These are phyloP conservation scores for Elegia similella DNA, from an alignment of 2,888 invertebrate species.

Conservation along the genomic window DNA sequence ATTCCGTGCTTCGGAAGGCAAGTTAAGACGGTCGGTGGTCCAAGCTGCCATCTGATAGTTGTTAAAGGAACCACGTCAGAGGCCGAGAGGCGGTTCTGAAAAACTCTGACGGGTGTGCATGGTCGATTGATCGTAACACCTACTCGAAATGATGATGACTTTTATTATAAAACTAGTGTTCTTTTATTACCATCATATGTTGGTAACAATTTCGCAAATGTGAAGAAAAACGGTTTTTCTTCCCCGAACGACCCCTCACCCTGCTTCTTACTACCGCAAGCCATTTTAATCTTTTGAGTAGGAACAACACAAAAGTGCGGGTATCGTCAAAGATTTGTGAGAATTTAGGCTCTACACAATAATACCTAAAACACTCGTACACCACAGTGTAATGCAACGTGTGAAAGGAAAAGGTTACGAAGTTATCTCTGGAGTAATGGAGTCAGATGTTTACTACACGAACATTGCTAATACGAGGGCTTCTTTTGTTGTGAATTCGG, in stretches of 20 bases:
- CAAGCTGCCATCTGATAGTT: too few species aligned
- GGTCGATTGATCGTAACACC: too few species aligned
- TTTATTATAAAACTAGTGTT: slow-evolving; percentile 31
- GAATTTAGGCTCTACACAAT: neutral
- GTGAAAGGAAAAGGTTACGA: neutral
- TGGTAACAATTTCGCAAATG: slow-evolving; percentile 27
- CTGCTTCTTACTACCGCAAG: slow-evolving; percentile 12
- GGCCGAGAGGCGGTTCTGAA: too few species aligned
- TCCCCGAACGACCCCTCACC: slow-evolving; percentile 14
- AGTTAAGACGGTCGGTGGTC: too few species aligned
- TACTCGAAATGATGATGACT: too few species aligned
- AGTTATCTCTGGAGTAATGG: slow-evolving; percentile 24
- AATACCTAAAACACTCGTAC: too few species aligned
- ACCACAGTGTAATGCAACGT: too few species aligned
- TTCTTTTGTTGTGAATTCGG: slow-evolving; percentile 6
- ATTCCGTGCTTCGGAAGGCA: too few species aligned
- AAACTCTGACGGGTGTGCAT: too few species aligned
- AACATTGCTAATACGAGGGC: slow-evolving; percentile 24
- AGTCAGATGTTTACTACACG: slow-evolving; percentile 28
- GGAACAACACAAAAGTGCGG: neutral
- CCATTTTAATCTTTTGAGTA: slow-evolving; percentile 17
- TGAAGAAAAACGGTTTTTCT: slow-evolving; percentile 4
- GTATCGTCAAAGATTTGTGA: too few species aligned
- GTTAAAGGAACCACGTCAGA: too few species aligned
- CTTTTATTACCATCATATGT: slow-evolving; percentile 32